Evolutionary conservation across 2,113 vertebrate genomes (phyloP), one percentile per base, ranked within the genome.

Genomic region (Pachyramphus minor): DNA sequence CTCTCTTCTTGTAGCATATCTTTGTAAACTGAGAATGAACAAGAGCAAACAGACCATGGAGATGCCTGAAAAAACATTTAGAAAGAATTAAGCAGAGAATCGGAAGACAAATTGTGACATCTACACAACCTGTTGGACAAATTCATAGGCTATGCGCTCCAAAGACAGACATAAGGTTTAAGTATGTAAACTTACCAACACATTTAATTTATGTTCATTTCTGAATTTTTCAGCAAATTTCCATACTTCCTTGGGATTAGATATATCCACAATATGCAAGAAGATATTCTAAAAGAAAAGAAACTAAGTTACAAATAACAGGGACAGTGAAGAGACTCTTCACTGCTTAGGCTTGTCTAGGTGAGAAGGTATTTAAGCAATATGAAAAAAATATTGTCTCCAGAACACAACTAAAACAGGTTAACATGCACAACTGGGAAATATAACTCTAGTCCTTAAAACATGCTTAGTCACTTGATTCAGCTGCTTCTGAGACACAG

Each of bases 181-280:
- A 76, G 14, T 12, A 69, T 1, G 6, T 1, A 6, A 77, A 96
- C 97, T 97, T 93, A 99, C 98, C 98, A 99, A 90, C 31, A 99
- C 98, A 41, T 98, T 76, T 14, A 99, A 84, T 37, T 87, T 92
- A 97, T 99, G 97, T 37, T 96, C 97, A 33, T 97, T 95, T 37
- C 77, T 97, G 94, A 99, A 99, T 85, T 90, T 97, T 95, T 97
- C 98, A 33, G 97, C 98, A 95, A 99, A 99, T 72, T 98, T 98
- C 98, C 98, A 99, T 60, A 99, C 98, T 86, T 98, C 97, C 75
- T 95, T 98, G 18, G 98, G 97, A 67, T 96, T 97, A 69, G 98
- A 98, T 94, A 99, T 97, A 96, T 98, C 98, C 88, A 98, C 92
- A 41, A 98, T 81, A 73, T 99, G 98, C 73, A 99, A 78, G 77